Percentiles rank a stretch among this genome's conserved stretches.
Conservation (phyloP, 2,888 invertebrate species). For the Cerceris rybyensis region DNA sequence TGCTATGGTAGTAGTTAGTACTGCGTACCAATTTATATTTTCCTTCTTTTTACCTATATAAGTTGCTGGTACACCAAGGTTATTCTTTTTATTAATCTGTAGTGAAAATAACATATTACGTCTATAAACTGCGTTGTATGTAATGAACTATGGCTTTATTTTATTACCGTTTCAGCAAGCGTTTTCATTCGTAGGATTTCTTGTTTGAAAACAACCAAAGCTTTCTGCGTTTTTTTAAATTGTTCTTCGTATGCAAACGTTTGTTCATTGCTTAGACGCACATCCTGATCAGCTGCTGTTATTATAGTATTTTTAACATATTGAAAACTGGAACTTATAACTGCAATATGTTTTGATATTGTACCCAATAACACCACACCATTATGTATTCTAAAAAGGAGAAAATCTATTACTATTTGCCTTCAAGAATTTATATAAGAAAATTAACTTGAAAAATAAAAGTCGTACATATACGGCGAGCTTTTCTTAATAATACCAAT, state of each 20-base stretch:
- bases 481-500: conserved; percentile 65
- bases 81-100: conserved; percentile 67
- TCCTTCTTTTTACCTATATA: conserved; percentile 67
- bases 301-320: conserved; percentile 80
- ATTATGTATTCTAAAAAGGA: conserved; percentile 83
- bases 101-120: conserved; percentile 25
- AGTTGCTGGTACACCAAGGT: conserved; percentile 65
- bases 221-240: conserved; percentile 60
- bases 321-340: conserved; percentile 84
- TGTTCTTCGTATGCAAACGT: conserved; percentile 58
- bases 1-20: conserved; percentile 65
- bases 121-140: conserved; percentile 7
- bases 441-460: conserved; percentile 11
- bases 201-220: conserved; percentile 56
- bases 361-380: conserved; percentile 83
- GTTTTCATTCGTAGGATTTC: conserved; percentile 61
- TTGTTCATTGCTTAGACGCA: conserved; percentile 47
- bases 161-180: conserved; percentile 63
- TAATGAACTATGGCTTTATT: not conserved
- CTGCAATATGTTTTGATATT: conserved; percentile 84
- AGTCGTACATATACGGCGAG: conserved; percentile 65
- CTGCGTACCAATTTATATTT: conserved; percentile 66
- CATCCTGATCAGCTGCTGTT: conserved; percentile 40
- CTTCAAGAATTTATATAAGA: not conserved
- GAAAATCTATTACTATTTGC: conserved; percentile 13